Conservation (phyloP, 2,113 vertebrate genomes). For the Brachypodius melanocephalos region DNA sequence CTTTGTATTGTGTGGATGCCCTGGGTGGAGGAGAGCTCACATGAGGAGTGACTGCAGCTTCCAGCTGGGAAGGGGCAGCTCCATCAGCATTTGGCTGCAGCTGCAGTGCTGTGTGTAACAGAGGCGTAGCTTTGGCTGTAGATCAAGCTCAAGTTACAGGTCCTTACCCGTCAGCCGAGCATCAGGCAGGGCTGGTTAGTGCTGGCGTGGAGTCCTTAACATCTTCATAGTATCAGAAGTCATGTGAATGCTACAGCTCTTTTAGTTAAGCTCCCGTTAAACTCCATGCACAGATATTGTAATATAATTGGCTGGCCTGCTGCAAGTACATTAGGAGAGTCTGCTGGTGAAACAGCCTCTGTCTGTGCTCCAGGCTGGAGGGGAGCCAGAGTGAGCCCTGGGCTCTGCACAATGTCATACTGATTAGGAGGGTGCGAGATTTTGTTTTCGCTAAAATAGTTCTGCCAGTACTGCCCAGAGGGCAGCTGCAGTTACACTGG, state of each 20-base stretch:
- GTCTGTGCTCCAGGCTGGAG: background rate
- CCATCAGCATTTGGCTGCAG: background rate
- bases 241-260: conserved; percentile 19
- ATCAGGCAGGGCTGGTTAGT: background rate
- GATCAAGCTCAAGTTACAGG: background rate
- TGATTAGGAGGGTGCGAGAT: background rate
- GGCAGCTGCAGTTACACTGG: background rate
- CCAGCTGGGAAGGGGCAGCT: conserved; percentile 26
- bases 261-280: conserved; percentile 16
- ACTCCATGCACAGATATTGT: background rate
- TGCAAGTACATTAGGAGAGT: background rate
- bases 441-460: background rate
- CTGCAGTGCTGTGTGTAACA: background rate
- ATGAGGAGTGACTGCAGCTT: background rate
- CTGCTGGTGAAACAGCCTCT: background rate
- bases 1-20: background rate
- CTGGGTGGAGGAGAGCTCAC: background rate
- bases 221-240: conserved; percentile 6
- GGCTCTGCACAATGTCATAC: background rate
- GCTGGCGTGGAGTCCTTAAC: background rate
- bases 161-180: background rate
- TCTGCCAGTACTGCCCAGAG: background rate
- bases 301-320: conserved; percentile 2
- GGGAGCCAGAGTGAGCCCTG: background rate
- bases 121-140: background rate